phyloP scores from a whole-genome alignment of 2,888 invertebrate genomes.

The Drosophila prolongata region DNA sequence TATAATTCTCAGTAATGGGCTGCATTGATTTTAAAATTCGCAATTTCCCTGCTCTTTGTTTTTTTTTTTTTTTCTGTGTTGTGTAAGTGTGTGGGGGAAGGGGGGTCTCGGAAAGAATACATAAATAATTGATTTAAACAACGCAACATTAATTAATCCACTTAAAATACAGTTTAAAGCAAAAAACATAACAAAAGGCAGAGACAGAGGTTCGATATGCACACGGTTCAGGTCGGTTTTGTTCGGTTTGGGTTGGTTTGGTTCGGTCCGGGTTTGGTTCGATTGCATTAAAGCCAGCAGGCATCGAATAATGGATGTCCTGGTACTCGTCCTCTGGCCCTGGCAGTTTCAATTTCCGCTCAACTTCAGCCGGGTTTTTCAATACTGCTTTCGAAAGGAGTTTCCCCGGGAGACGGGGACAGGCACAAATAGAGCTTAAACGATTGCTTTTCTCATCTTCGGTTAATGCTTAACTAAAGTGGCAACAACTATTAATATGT shows the following conservation, averaged over 20 bases:
- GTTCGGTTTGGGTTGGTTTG: slow-evolving; percentile 1
- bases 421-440: slow-evolving; percentile 9
- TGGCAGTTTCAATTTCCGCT: slow-evolving; percentile 39
- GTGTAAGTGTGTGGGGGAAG: slow-evolving; percentile 48
- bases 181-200: slow-evolving; percentile 39
- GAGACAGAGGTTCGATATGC: slow-evolving; percentile 15
- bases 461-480: slow-evolving; percentile 53
- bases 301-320: slow-evolving; percentile 20
- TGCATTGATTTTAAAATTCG: slow-evolving; percentile 39
- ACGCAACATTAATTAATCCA: slow-evolving; percentile 45
- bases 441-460: slow-evolving; percentile 5
- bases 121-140: slow-evolving; percentile 50
- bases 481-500: slow-evolving; percentile 58
- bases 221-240: slow-evolving; percentile 2
- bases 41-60: slow-evolving; percentile 50
- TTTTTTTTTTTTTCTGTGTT: slow-evolving; percentile 34
- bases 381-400: slow-evolving; percentile 8
- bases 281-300: slow-evolving; percentile 19
- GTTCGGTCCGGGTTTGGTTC: slow-evolving; percentile 16
- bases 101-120: slow-evolving; percentile 42
- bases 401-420: slow-evolving; percentile 7
- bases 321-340: slow-evolving; percentile 19
- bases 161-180: slow-evolving; percentile 31
- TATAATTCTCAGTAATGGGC: slow-evolving; percentile 36
- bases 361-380: slow-evolving; percentile 8